Evolutionary conservation across 2,888 invertebrate genomes (phyloP).

Genomic region (Ectemnius cavifrons): DNA sequence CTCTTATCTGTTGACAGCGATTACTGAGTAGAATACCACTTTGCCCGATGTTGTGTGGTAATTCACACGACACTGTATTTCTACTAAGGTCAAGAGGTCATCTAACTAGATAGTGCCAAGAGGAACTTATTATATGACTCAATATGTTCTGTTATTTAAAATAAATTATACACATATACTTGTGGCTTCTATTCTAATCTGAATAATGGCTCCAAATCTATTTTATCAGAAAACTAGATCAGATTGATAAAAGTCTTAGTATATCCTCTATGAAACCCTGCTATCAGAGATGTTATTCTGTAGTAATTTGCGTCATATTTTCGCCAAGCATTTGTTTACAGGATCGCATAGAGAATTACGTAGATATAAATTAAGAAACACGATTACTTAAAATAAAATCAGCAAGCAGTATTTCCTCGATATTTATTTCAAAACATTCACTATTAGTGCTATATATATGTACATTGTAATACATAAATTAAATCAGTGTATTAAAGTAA

Average conservation of each 20-base stretch:
- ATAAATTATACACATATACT: not conserved
- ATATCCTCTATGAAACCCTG: not conserved
- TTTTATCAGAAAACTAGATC: not conserved
- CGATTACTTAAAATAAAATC: not conserved
- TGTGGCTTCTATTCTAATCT: not conserved
- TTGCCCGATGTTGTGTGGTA: conserved; percentile 30
- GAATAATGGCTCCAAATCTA: not conserved
- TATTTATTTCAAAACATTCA: not conserved
- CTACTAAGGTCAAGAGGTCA: conserved; percentile 28
- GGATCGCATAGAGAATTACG: not conserved
- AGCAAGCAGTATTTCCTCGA: not conserved
- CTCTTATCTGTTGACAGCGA: conserved; percentile 30
- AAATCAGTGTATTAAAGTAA: no score
- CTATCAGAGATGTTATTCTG: not conserved
- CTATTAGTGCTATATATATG: conserved; percentile 2
- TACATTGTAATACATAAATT: not conserved
- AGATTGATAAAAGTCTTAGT: not conserved
- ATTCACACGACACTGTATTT: conserved; percentile 25
- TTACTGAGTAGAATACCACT: conserved; percentile 34
- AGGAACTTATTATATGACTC: conserved; percentile 15
- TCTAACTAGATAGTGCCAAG: conserved; percentile 19
- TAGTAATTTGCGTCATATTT: conserved; percentile 13
- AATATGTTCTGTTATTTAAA: not conserved
- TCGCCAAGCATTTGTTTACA: conserved; percentile 2
- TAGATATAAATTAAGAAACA: conserved; percentile 13